Evolutionary conservation across 2,888 invertebrate genomes (phyloP).

Genomic region (Diogma glabrata): DNA sequence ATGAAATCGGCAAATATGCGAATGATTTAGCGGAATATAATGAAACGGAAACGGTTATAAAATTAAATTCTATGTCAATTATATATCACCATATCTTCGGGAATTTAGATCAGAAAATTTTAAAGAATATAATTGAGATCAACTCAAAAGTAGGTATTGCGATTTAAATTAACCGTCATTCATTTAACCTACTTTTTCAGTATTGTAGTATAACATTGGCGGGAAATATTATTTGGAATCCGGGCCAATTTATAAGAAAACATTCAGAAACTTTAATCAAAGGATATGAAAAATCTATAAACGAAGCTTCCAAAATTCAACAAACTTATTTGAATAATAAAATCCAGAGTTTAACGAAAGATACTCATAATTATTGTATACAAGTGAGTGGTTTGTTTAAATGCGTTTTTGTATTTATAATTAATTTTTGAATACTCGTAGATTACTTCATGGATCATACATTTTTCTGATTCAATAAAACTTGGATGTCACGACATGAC

Average conservation of each 20-base stretch:
- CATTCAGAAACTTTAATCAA: constrained; percentile 46
- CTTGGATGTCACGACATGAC: constrained; percentile 38
- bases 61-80: constrained; percentile 55
- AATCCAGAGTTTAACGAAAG: constrained; percentile 48
- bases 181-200: no score
- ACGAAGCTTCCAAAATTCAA: constrained; percentile 37
- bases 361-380: constrained; percentile 38
- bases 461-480: constrained; percentile 42
- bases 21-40: constrained; percentile 50
- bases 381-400: constrained; percentile 12
- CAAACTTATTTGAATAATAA: constrained; percentile 45
- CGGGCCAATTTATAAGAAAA: constrained; percentile 64
- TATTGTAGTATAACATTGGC: constrained; percentile 66
- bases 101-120: constrained; percentile 60
- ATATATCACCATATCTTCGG: constrained; percentile 63
- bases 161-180: constrained; percentile 17
- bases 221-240: constrained; percentile 76
- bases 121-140: constrained; percentile 59
- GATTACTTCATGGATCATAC: constrained; percentile 49
- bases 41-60: constrained; percentile 48
- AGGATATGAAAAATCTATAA: constrained; percentile 35
- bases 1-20: constrained; percentile 37
- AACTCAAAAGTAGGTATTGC: constrained; percentile 59
- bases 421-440: constrained; percentile 28
- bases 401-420: not conserved